Percentiles rank a stretch among this genome's conserved stretches.
Conservation (phyloP, 2,113 vertebrate genomes). For the Arvicanthis niloticus region DNA sequence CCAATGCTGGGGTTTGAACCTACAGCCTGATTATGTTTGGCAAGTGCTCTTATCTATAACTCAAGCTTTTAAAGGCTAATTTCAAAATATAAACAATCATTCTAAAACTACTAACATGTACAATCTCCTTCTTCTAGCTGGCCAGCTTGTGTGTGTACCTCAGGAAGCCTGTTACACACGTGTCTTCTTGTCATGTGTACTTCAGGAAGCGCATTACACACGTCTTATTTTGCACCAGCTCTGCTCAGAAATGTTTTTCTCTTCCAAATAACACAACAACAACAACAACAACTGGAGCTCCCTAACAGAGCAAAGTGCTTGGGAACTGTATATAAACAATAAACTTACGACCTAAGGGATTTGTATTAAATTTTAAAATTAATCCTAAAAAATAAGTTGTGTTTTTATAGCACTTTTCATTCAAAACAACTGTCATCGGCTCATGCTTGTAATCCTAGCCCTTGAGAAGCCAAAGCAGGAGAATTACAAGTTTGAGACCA, state of each 20-base stretch:
- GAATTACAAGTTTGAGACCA: not conserved
- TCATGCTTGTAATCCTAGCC: not conserved
- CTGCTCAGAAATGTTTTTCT: not conserved
- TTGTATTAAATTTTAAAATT: constrained; percentile 1
- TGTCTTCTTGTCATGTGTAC: not conserved
- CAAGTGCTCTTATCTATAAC: not conserved
- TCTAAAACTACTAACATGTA: not conserved
- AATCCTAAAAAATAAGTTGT: constrained; percentile 23
- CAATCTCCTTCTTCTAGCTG: constrained; percentile 10
- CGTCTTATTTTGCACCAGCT: not conserved
- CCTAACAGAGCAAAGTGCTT: constrained; percentile 9
- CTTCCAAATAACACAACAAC: not conserved
- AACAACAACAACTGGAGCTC: not conserved
- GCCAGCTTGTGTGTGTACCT: not conserved
- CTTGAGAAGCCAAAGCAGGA: not conserved
- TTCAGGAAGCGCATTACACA: not conserved
- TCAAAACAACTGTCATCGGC: not conserved
- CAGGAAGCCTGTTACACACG: not conserved
- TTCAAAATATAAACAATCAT: constrained; percentile 23
- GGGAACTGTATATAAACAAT: not conserved
- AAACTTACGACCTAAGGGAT: not conserved
- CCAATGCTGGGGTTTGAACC: not conserved
- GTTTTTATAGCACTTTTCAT: constrained; percentile 34
- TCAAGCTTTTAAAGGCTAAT: not conserved
- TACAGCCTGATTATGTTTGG: not conserved